Evolutionary conservation across 53 echinoderm and acorn worm species (phyloP).

Genomic region (Hippasteria phrygiana): DNA sequence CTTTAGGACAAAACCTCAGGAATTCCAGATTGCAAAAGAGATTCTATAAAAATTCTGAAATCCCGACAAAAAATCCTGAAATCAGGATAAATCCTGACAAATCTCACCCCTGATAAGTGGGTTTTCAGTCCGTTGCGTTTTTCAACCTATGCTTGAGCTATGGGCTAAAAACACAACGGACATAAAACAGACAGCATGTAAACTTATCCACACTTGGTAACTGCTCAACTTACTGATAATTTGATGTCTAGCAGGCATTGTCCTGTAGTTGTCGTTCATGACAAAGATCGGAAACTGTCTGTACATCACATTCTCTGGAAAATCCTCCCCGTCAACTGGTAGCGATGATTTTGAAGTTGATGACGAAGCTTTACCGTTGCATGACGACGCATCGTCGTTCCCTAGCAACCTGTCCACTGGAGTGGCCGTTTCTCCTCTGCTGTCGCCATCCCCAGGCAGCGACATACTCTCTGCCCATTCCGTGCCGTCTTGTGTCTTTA

Average conservation of each 20-base stretch:
- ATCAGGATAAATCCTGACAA: too few relatives aligned
- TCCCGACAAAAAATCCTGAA: too few relatives aligned
- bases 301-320: constrained; percentile 17
- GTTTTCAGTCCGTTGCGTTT: too few relatives aligned
- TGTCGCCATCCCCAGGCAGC: constrained; percentile 5
- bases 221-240: constrained; percentile 80
- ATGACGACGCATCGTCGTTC: constrained; percentile 11
- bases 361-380: constrained; percentile 22
- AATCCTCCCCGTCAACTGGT: constrained; percentile 6
- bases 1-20: too few relatives aligned
- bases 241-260: constrained; percentile 84
- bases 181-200: too few relatives aligned
- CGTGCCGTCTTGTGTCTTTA: background rate
- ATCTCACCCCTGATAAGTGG: too few relatives aligned
- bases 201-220: background rate
- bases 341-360: background rate
- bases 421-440: background rate
- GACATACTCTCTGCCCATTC: constrained; percentile 11
- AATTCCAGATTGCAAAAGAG: too few relatives aligned
- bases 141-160: too few relatives aligned
- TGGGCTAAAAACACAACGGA: too few relatives aligned
- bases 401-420: background rate
- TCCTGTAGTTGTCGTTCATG: constrained; percentile 88
- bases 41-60: too few relatives aligned
- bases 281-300: constrained; percentile 82